Conservation (phyloP, 2,888 invertebrate species). For the Neoitamus cyanurus region DNA sequence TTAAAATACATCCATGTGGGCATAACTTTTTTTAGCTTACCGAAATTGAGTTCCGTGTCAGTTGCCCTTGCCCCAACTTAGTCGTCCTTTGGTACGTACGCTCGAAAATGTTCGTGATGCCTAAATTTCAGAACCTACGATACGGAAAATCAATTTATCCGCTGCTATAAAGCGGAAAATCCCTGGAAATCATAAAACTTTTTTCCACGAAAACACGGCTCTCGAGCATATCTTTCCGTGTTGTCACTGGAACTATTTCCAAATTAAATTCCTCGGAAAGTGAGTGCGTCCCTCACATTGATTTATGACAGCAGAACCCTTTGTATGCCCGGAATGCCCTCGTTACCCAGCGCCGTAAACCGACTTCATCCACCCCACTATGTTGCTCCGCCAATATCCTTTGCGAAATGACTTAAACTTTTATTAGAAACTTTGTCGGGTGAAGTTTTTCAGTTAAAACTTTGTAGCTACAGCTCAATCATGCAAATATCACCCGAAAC, state of each 20-base stretch:
- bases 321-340: background rate
- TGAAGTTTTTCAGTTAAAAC: slow-evolving; percentile 44
- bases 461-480: slow-evolving; percentile 33
- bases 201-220: background rate
- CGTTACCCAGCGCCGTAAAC: background rate
- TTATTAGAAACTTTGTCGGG: slow-evolving; percentile 15
- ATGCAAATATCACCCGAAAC: slow-evolving; percentile 16
- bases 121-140: too few species aligned
- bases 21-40: too few species aligned
- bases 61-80: too few species aligned
- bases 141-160: too few species aligned
- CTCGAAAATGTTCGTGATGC: too few species aligned
- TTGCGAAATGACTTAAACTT: slow-evolving; percentile 17
- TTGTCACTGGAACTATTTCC: background rate
- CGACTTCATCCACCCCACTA: background rate
- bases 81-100: too few species aligned
- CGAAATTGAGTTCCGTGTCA: too few species aligned
- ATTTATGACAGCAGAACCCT: slow-evolving; percentile 8
- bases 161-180: too few species aligned
- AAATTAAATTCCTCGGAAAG: background rate
- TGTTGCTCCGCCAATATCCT: background rate
- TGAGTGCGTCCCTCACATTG: background rate
- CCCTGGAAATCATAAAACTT: background rate
- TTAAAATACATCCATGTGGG: too few species aligned
- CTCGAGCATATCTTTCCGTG: background rate